Conservation (phyloP, 2,888 invertebrate genomes). For the Invenusta paracnida region DNA sequence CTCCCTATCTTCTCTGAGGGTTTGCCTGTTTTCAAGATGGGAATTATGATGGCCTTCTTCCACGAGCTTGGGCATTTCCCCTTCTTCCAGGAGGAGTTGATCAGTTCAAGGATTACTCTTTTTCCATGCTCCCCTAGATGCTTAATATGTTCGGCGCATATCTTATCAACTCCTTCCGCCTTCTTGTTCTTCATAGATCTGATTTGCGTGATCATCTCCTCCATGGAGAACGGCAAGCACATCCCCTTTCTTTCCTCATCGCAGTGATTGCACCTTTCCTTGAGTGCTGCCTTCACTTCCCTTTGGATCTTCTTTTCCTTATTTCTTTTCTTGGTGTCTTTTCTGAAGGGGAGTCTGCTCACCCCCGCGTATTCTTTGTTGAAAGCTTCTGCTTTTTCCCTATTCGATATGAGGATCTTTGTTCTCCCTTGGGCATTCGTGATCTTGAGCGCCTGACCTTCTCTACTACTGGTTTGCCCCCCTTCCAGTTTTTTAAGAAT, state of each 20-base stretch:
- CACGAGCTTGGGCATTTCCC: not conserved
- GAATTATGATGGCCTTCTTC: not conserved
- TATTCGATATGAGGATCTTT: not conserved
- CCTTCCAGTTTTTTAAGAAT: not conserved
- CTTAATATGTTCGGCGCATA: not conserved
- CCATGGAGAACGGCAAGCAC: not conserved
- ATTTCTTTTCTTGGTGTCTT: not conserved
- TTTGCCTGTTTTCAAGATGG: not conserved
- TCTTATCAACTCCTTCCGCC: too few species aligned
- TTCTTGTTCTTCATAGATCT: not conserved
- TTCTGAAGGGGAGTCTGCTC: not conserved
- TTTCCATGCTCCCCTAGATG: not conserved
- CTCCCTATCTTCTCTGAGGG: not conserved
- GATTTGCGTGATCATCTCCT: not conserved
- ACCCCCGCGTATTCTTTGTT: not conserved
- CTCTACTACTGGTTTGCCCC: too few species aligned
- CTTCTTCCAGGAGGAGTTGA: too few species aligned
- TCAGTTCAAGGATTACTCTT: too few species aligned
- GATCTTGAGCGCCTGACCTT: not conserved
- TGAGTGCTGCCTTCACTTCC: too few species aligned
- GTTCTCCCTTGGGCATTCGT: not conserved
- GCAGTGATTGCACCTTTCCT: not conserved
- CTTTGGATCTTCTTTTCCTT: not conserved
- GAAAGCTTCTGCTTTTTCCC: not conserved
- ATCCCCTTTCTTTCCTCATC: not conserved